Evolutionary conservation across 2,888 invertebrate species (phyloP).

Genomic region (Xestoiulus laeticollis): DNA sequence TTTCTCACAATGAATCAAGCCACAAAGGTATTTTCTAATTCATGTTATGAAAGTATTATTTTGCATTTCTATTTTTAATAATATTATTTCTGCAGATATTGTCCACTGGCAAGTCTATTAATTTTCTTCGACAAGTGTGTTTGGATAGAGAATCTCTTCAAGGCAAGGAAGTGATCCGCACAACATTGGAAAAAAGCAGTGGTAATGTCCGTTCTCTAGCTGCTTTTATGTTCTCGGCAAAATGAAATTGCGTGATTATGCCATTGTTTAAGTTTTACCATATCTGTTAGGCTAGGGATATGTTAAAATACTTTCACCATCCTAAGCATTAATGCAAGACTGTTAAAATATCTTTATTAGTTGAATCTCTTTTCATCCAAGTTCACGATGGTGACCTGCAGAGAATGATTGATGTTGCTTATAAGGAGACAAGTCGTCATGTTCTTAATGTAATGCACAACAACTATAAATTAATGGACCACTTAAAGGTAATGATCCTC

Average conservation of each 20-base stretch:
- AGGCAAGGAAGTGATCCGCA: slow-evolving; percentile 60
- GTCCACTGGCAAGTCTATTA: slow-evolving; percentile 94
- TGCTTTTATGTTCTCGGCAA: slow-evolving; percentile 15
- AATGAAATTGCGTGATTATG: no score
- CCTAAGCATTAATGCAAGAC: background rate
- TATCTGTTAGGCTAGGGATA: no score
- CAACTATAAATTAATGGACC: slow-evolving; percentile 88
- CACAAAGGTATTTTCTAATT: slow-evolving; percentile 68
- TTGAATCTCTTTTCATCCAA: slow-evolving; percentile 71
- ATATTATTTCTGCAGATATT: slow-evolving; percentile 70
- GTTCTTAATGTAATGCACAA: slow-evolving; percentile 86
- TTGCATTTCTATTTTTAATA: background rate
- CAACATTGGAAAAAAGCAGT: slow-evolving; percentile 57
- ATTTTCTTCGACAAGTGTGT: slow-evolving; percentile 92
- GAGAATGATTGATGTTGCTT: slow-evolving; percentile 82
- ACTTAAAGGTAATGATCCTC: slow-evolving; percentile 69
- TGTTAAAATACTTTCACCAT: no score
- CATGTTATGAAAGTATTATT: background rate
- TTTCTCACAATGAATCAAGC: slow-evolving; percentile 88
- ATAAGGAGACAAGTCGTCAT: slow-evolving; percentile 84
- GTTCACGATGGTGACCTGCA: slow-evolving; percentile 80
- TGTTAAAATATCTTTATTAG: slow-evolving; percentile 63
- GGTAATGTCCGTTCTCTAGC: slow-evolving; percentile 46
- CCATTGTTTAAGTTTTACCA: no score
- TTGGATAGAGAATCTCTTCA: slow-evolving; percentile 70